These are phyloP conservation scores for Pseudopleuronectes americanus DNA, from an alignment of 2,797 vertebrate species.

Conservation along the genomic window DNA sequence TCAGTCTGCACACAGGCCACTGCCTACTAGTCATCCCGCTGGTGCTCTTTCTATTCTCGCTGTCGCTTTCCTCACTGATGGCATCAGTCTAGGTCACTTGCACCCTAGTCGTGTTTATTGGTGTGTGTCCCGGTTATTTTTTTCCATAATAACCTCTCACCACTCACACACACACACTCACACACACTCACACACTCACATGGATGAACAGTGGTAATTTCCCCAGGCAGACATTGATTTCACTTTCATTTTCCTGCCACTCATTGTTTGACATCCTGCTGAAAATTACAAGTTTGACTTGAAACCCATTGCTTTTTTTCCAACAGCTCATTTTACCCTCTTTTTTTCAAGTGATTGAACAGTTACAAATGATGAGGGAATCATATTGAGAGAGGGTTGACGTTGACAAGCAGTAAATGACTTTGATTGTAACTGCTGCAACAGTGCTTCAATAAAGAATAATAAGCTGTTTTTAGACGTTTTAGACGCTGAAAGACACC, in stretches of 20 bases:
- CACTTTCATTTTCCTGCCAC: constrained; percentile 63
- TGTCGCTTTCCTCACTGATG: constrained; percentile 38
- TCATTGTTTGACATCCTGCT: constrained; percentile 56
- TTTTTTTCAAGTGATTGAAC: constrained; percentile 1
- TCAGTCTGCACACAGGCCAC: neutral
- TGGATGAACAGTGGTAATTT: constrained; percentile 72
- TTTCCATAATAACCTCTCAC: constrained; percentile 42
- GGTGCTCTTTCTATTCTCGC: constrained; percentile 2
- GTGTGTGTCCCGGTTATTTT: constrained; percentile 56
- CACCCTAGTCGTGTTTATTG: constrained; percentile 58
- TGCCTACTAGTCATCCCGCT: neutral
- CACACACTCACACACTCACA: constrained; percentile 35
- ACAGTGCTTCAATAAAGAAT: neutral
- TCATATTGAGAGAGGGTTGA: neutral
- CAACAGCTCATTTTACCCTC: neutral
- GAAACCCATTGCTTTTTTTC: constrained; percentile 17
- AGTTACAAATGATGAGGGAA: constrained; percentile 4
- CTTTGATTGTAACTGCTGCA: constrained; percentile 20
- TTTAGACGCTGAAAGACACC: no score
- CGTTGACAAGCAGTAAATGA: constrained; percentile 1
- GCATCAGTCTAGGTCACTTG: constrained; percentile 61
- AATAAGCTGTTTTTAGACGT: no score
- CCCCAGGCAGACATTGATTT: constrained; percentile 71
- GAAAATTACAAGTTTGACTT: constrained; percentile 54
- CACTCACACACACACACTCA: constrained; percentile 18